phyloP scores from a whole-genome alignment of 2,797 vertebrate species.

The Anguilla obscura region DNA sequence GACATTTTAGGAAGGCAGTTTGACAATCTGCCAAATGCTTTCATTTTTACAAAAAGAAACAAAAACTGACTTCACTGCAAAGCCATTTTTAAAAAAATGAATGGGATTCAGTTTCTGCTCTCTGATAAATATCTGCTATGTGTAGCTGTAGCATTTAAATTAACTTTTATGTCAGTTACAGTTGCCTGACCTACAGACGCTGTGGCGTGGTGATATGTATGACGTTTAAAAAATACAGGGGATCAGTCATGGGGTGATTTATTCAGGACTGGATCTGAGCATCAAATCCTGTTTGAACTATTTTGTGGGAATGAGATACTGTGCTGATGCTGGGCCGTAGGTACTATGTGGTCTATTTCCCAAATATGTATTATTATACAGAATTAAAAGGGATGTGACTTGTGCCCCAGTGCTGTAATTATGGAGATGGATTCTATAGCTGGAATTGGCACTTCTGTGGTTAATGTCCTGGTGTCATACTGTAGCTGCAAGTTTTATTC shows the following conservation, averaged over 20 bases:
- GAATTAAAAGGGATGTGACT: neutral
- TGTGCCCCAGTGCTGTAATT: neutral
- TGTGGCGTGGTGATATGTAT: neutral
- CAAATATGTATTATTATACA: neutral
- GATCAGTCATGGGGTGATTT: neutral
- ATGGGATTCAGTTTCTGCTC: neutral
- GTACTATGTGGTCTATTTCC: neutral
- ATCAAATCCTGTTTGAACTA: neutral
- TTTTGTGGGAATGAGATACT: neutral
- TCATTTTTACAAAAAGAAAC: neutral
- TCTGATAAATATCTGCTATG: neutral
- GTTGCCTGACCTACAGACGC: neutral
- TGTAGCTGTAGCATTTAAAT: neutral
- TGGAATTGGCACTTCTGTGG: neutral
- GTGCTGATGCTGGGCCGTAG: neutral
- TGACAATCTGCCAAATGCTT: neutral
- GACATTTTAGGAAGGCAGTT: neutral
- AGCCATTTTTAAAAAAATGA: neutral
- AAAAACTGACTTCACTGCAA: neutral
- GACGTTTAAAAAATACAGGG: neutral
- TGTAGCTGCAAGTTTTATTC: neutral
- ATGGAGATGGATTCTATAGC: neutral
- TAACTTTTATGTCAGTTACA: neutral
- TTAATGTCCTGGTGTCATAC: neutral
- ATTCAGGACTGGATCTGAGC: slow-evolving; percentile 3